Evolutionary conservation across 2,113 vertebrate species (phyloP).

Genomic region (Herpetotheres cachinnans): DNA sequence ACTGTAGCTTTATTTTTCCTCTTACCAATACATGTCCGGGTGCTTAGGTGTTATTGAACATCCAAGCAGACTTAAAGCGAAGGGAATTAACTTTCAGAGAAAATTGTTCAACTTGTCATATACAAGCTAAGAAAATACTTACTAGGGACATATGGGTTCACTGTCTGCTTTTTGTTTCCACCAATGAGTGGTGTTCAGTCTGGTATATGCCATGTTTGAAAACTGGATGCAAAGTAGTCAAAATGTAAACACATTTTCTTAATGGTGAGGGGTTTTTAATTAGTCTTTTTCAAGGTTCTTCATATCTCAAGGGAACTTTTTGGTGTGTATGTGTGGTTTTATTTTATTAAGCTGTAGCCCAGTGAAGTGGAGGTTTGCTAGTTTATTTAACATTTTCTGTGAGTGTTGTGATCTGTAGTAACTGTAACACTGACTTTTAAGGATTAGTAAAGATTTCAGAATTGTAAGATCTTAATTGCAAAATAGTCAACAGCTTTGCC

Average conservation of each 20-base stretch:
- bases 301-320: constrained; percentile 46
- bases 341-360: constrained; percentile 48
- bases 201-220: neutral
- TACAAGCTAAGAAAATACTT: constrained; percentile 45
- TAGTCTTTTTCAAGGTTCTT: constrained; percentile 51
- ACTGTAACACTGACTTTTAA: constrained; percentile 46
- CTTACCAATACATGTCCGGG: neutral
- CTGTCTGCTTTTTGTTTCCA: constrained; percentile 43
- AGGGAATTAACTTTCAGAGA: neutral
- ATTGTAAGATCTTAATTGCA: neutral
- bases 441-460: constrained; percentile 41
- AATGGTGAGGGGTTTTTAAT: constrained; percentile 21
- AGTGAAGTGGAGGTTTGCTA: constrained; percentile 43
- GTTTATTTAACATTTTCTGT: constrained; percentile 39
- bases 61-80: neutral
- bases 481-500: constrained; percentile 14
- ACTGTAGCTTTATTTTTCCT: neutral
- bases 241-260: constrained; percentile 24
- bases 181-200: neutral
- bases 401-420: constrained; percentile 41
- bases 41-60: neutral
- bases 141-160: constrained; percentile 6
- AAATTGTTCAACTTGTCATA: constrained; percentile 7
- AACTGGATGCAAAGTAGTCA: constrained; percentile 50
- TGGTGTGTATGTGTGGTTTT: neutral